These are phyloP conservation scores for Dryobates pubescens DNA, from an alignment of 2,797 vertebrate species.

Conservation along the genomic window DNA sequence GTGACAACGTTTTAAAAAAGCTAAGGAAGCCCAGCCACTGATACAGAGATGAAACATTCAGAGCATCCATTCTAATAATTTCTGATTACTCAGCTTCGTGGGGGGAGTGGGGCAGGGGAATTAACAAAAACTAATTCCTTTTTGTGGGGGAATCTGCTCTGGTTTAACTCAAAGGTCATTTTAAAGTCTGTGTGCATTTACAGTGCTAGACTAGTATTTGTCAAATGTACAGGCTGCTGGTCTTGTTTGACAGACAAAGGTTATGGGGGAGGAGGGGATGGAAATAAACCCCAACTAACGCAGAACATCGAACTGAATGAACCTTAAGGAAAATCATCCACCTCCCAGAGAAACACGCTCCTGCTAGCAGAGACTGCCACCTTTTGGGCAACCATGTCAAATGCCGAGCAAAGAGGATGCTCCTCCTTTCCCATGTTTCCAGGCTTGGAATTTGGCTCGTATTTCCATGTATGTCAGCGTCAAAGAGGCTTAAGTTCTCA, in stretches of 20 bases:
- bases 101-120: neutral
- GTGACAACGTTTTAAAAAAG: neutral
- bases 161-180: slow-evolving; percentile 29
- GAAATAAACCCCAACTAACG: neutral
- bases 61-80: slow-evolving; percentile 19
- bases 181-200: neutral
- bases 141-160: slow-evolving; percentile 25
- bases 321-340: neutral
- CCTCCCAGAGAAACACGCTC: neutral
- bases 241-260: slow-evolving; percentile 46
- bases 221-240: slow-evolving; percentile 37
- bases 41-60: slow-evolving; percentile 12
- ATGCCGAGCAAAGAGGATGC: neutral
- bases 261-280: slow-evolving; percentile 1
- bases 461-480: neutral
- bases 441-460: neutral
- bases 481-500: neutral
- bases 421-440: neutral
- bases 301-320: neutral
- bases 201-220: slow-evolving; percentile 41
- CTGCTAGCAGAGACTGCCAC: slow-evolving; percentile 64
- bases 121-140: slow-evolving; percentile 25
- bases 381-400: slow-evolving; percentile 57
- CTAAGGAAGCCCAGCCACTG: neutral
- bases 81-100: slow-evolving; percentile 12